Base-by-base conservation (phyloP, 2,113 vertebrate genomes). In the Anarhynchus alexandrinus region DNA sequence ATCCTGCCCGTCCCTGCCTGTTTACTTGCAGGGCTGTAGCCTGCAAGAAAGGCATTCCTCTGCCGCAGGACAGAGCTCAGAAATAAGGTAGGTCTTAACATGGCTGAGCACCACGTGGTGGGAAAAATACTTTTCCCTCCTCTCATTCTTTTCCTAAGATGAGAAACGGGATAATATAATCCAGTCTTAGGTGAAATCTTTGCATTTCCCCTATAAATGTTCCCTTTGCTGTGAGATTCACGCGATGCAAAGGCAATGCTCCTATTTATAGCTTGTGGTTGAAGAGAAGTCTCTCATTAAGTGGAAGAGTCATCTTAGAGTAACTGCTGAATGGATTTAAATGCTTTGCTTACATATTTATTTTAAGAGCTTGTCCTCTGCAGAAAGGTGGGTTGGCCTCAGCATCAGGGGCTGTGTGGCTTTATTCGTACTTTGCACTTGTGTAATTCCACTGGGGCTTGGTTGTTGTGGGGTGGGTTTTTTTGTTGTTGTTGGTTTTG, bases 251-350 rank as follows among this genome's bases (percentile, higher is more conserved):
- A 66, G 42, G 62, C 81, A 80, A 15, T 16, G 66, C 10, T 93
- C 55, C 84, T 97, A 93, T 95, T 95, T 96, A 88, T 96, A 95
- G 70, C 66, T 30, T 86, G 87, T 96, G 91, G 82, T 88, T 97
- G 79, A 96, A 95, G 55, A 86, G 78, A 90, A 91, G 93, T 55
- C 93, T 96, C 67, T 95, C 87, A 93, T 96, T 90, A 86, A 79
- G 73, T 76, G 42, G 42, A 81, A 90, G 26, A 94, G 45, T 55
- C 18, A 32, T 84, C 15, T 93, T 52, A 36, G 66, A 80, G 22
- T 72, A 92, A 69, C 58, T 38, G 25, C 55, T 91, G 62, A 90
- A 91, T 77, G 55, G 38, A 58, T 88, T 94, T 93, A 82, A 95
- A 40, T 86, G 62, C 45, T 93, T 89, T 87, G 34, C 43, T 40